Conservation (phyloP, 2,797 vertebrate genomes). For the Aythya fuligula region DNA sequence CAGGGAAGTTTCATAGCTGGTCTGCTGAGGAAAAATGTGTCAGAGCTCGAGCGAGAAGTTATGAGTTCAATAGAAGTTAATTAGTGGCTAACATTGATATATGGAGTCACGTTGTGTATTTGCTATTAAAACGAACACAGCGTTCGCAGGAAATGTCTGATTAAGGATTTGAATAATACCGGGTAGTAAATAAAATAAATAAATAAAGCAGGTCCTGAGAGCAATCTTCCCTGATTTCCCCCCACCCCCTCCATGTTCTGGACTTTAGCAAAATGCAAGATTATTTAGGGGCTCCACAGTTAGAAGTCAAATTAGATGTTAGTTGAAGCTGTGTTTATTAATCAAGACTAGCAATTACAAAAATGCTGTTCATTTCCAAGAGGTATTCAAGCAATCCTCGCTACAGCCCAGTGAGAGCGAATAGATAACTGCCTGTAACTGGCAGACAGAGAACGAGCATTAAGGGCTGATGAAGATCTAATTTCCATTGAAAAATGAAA, state of each 20-base stretch:
- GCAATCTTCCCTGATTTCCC: not conserved
- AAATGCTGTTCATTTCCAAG: slow-evolving; percentile 22
- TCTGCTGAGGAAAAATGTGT: not conserved
- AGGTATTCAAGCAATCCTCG: not conserved
- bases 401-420: slow-evolving; percentile 1
- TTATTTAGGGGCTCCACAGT: not conserved
- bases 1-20: not conserved
- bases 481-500: slow-evolving; percentile 39
- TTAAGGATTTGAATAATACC: not conserved
- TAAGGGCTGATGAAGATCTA: slow-evolving; percentile 17
- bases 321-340: slow-evolving; percentile 13
- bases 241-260: not conserved
- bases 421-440: not conserved
- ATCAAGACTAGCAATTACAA: not conserved
- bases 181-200: not conserved
- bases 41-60: not conserved
- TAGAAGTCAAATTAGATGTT: not conserved
- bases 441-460: not conserved
- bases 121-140: slow-evolving; percentile 8
- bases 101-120: not conserved
- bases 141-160: not conserved
- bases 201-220: not conserved
- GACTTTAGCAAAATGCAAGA: not conserved
- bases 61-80: not conserved
- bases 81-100: not conserved